Percentiles rank a stretch among this genome's conserved stretches.
phyloP scores from a whole-genome alignment of 2,113 vertebrate species.

The Zingel zingel region DNA sequence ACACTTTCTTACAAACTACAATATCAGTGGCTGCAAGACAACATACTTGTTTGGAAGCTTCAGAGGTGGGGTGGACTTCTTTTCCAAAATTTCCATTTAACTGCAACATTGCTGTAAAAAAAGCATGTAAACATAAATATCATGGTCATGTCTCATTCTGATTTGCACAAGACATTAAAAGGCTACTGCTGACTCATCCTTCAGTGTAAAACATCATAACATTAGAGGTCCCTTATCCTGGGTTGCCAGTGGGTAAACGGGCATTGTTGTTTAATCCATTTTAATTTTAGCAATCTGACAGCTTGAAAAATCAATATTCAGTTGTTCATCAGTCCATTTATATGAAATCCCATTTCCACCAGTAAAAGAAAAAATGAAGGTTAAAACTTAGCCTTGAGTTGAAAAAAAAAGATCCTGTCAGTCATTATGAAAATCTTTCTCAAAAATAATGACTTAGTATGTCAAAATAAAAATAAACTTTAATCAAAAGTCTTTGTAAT shows the following conservation, averaged over 20 bases:
- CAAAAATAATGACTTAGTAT: too few relatives aligned
- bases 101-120: slow-evolving; percentile 91
- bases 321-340: not conserved
- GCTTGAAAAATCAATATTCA: not conserved
- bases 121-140: not conserved
- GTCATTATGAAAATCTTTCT: too few relatives aligned
- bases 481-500: too few relatives aligned
- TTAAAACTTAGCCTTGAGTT: too few relatives aligned
- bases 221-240: not conserved
- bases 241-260: not conserved
- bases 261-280: not conserved
- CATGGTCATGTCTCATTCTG: not conserved
- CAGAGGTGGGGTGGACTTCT: slow-evolving; percentile 89
- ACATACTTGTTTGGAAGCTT: slow-evolving; percentile 92
- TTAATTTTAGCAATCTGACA: not conserved
- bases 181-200: not conserved
- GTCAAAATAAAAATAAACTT: too few relatives aligned
- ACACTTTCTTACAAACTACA: not conserved
- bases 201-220: not conserved
- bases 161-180: not conserved
- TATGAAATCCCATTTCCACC: too few relatives aligned
- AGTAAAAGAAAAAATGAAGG: too few relatives aligned
- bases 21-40: slow-evolving; percentile 27
- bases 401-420: too few relatives aligned
- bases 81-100: slow-evolving; percentile 90